These are phyloP conservation scores for Actinopyga echinites DNA, from an alignment of 53 echinoderm and acorn worm genomes.

Conservation along the genomic window DNA sequence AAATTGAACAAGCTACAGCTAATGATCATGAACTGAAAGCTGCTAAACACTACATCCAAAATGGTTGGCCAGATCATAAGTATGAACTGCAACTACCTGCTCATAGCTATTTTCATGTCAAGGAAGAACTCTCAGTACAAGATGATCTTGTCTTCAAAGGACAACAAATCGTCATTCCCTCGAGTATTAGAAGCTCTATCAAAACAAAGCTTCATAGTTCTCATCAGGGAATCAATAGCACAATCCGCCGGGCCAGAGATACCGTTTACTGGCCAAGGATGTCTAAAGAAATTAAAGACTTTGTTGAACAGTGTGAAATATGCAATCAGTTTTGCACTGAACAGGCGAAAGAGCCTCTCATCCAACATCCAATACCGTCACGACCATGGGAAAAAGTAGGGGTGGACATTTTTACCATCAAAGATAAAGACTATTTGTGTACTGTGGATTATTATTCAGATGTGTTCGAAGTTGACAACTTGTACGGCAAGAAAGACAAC, in stretches of 20 bases:
- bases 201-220: conserved; percentile 59
- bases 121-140: conserved; percentile 52
- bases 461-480: conserved; percentile 61
- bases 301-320: too few relatives aligned
- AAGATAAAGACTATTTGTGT: conserved; percentile 48
- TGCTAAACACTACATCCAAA: not conserved
- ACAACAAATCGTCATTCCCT: conserved; percentile 50
- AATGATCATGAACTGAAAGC: too few relatives aligned
- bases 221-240: conserved; percentile 63
- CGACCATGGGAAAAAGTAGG: conserved; percentile 62
- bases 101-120: too few relatives aligned
- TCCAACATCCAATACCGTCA: conserved; percentile 42
- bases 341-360: conserved; percentile 55
- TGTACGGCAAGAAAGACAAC: conserved; percentile 50
- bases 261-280: conserved; percentile 63
- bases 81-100: too few relatives aligned
- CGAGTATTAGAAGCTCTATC: conserved; percentile 45
- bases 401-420: conserved; percentile 45
- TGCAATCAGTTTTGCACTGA: conserved; percentile 20
- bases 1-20: not conserved
- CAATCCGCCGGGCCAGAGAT: conserved; percentile 63
- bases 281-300: conserved; percentile 49
- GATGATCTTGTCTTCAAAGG: conserved; percentile 47
- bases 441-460: conserved; percentile 66
- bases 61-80: conserved; percentile 58